Base-by-base conservation (phyloP, 2,797 vertebrate species). In the Lithobates pipiens region DNA sequence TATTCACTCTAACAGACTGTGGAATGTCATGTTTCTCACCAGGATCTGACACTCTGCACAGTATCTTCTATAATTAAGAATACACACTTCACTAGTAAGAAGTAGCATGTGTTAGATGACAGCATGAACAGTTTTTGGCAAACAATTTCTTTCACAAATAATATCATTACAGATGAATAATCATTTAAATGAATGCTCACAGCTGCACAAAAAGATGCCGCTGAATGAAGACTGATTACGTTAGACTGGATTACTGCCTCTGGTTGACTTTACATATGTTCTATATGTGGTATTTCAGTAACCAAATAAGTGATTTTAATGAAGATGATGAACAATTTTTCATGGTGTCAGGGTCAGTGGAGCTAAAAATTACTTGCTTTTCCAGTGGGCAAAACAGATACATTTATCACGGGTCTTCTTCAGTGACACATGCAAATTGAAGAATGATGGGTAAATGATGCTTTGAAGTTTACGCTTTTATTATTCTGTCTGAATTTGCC, bases 151-250 rank as follows among this genome's bases (percentile, higher is more conserved):
- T 83, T 87, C 85, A 83, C 76, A 87, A 87, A 87, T 87, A 87
- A 87, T 87, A 83, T 87, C 85, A 87, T 87, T 87, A 87, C 81
- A 70, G 81, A 87, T 87, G 85, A 87, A 83, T 87, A 81, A 87
- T 87, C 81, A 80, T 87, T 87, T 79, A 87, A 83, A 87, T 87
- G 85, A 87, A 87, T 87, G 85, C 85, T 87, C 76, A 73, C 85
- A 87, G 85, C 81, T 87, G 85, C 85, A 87, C 70, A 83, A 83
- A 87, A 87, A 83, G 85, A 87, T 87, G 85, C 81, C 39, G 63
- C 76, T 87, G 85, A 87, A 87, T 87, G 76, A 87, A 87, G 81
- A 87, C 76, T 87, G 85, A 87, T 87, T 87, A 76, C 81, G 83
- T 87, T 87, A 87, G 81, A 84, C 83, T 63, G 67, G 44, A 80